phyloP scores from a whole-genome alignment of 2,113 vertebrate species.

The Phycodurus eques region DNA sequence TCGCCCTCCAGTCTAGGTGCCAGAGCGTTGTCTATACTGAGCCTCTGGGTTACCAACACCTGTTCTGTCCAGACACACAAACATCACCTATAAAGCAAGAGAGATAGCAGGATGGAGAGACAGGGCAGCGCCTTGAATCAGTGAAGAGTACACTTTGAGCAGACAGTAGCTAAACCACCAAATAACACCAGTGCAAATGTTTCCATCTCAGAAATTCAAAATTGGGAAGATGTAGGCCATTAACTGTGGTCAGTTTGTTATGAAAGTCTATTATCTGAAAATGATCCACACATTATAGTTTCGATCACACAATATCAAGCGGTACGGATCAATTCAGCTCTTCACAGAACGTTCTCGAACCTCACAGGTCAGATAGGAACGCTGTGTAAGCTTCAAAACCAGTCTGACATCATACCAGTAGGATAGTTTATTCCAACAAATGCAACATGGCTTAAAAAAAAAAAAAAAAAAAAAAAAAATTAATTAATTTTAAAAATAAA shows the following conservation, averaged over 20 bases:
- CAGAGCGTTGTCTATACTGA: constrained; percentile 50
- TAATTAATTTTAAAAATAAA: no score
- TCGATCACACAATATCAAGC: constrained; percentile 18
- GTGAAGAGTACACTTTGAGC: constrained; percentile 46
- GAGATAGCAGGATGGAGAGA: constrained; percentile 50
- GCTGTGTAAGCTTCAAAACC: neutral
- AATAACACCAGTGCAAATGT: constrained; percentile 50
- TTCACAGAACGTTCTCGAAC: neutral
- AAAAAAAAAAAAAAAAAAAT: no score
- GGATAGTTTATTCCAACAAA: neutral
- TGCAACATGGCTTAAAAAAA: no score
- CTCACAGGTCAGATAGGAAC: neutral
- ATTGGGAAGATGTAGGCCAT: constrained; percentile 44
- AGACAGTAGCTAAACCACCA: constrained; percentile 53
- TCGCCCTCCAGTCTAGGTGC: constrained; percentile 37
- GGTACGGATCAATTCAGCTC: neutral
- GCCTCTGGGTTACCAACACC: constrained; percentile 49
- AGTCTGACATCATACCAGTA: neutral
- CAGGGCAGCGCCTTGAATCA: constrained; percentile 50
- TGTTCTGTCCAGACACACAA: constrained; percentile 41
- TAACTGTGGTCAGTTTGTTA: constrained; percentile 46
- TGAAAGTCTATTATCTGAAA: constrained; percentile 48
- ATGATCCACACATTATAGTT: constrained; percentile 53
- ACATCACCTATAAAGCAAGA: constrained; percentile 49
- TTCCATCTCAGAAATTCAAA: constrained; percentile 58